Evolutionary conservation across 2,888 invertebrate genomes (phyloP).

Genomic region (Cosmia trapezina): DNA sequence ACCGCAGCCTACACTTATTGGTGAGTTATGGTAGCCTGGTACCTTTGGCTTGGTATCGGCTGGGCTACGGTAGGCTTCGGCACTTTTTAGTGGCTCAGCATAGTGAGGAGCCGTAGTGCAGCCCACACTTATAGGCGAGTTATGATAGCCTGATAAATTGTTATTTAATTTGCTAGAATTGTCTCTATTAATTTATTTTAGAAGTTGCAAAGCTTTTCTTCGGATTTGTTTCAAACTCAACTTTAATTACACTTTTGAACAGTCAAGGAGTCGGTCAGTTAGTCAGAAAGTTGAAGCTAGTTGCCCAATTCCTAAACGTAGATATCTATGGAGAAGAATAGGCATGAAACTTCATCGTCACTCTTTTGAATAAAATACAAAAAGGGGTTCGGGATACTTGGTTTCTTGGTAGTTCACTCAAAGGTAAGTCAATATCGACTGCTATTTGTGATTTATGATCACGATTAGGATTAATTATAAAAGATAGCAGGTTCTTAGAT

Average conservation of each 20-base stretch:
- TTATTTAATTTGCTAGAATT: not conserved
- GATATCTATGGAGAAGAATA: not conserved
- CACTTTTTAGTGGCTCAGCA: constrained; percentile 92
- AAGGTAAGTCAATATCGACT: no score
- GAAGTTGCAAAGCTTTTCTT: no score
- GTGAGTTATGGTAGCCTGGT: constrained; percentile 72
- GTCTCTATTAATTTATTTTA: not conserved
- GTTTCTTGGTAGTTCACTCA: not conserved
- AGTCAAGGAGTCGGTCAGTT: no score
- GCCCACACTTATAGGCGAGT: constrained; percentile 92
- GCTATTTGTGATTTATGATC: no score
- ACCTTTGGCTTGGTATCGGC: constrained; percentile 92
- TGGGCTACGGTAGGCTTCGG: constrained; percentile 86
- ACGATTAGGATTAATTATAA: not conserved
- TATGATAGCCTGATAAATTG: not conserved
- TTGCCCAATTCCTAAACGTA: not conserved
- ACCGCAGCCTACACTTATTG: constrained; percentile 96
- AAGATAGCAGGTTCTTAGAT: not conserved
- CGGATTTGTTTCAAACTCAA: not conserved
- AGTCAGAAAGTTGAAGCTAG: no score
- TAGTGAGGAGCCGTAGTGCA: constrained; percentile 96
- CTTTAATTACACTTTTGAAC: not conserved
- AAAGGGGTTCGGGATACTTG: not conserved
- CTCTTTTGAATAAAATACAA: not conserved
- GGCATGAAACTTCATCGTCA: not conserved